Evolutionary conservation across 2,797 vertebrate genomes (phyloP), one percentile per base, ranked within the genome.

Genomic region (Xyrichtys novacula): DNA sequence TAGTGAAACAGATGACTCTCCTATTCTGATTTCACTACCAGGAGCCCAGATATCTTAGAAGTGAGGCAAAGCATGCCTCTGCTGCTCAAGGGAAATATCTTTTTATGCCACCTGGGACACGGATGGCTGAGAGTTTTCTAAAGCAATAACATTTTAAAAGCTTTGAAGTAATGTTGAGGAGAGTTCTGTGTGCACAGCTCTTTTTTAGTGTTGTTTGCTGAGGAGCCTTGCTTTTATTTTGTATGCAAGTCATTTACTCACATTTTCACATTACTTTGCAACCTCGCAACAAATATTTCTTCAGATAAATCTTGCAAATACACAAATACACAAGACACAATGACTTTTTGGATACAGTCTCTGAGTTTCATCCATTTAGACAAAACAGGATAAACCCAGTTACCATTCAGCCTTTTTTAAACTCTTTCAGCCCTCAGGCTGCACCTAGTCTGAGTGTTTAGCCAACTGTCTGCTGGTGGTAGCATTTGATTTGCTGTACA

Each of bases 1-100:
- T 67, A 31, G 71, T 50, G 72, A 86, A 81, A 87, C 77, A 72
- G 78, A 87, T 71, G 75, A 85, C 34, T 65, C 82, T 84, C 71
- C 66, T 62, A n/a, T 71, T 76, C 68, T 34, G 67, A 49, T 72
- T 65, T 43, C 71, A 65, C 77, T 81, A 62, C 44, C 66, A 71
- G 65, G 63, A 66, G 67, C 42, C 23, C 56, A 64, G 54, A 66
- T 31, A 23, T 73, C 54, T 40, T 61, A 44, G 16, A 71, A 71
- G 20, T 68, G 69, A 55, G 48, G 40, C 46, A 28, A 52, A 50
- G 39, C 34, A 28, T 23, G 25, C 29, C 15, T 42, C 29, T 43
- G 14, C 28, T 25, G 29, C 53, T 29, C 43, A 8, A 4, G 55
- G 47, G 49, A 62, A 49, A 52, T 65, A 23, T 63, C 2, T 60